Conservation (phyloP, 2,797 vertebrate species). For the Euphonia xanthogaster region DNA sequence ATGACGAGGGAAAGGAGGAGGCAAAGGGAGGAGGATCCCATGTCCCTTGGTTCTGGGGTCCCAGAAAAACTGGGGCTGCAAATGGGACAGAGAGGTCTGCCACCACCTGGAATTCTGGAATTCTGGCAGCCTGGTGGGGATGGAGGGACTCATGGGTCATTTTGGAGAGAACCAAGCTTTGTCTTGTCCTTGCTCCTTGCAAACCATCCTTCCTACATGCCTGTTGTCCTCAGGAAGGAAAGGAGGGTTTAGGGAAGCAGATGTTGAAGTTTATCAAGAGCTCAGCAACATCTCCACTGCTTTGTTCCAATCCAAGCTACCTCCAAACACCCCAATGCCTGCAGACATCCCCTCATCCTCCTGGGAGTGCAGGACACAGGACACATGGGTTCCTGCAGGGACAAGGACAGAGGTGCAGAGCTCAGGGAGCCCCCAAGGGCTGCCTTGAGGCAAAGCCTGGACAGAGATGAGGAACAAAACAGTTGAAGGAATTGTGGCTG, state of each 20-base stretch:
- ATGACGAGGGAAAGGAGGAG: background rate
- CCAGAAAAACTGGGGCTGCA: background rate
- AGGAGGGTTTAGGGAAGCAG: background rate
- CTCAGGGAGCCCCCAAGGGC: background rate
- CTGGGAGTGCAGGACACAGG: background rate
- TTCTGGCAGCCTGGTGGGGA: background rate
- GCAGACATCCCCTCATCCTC: background rate
- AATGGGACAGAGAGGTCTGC: background rate
- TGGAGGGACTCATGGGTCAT: background rate
- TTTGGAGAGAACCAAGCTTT: background rate
- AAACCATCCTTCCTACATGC: background rate
- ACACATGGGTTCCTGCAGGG: background rate
- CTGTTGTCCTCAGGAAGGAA: background rate
- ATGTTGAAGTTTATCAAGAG: background rate
- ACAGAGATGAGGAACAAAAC: rapidly evolving
- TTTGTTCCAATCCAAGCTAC: background rate
- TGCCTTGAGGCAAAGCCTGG: background rate
- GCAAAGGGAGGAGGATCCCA: background rate
- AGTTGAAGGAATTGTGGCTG: background rate
- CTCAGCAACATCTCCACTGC: background rate
- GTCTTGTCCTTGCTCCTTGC: background rate
- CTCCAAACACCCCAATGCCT: background rate
- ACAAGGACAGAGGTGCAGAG: background rate
- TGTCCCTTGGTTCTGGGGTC: background rate
- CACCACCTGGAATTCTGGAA: background rate